These are phyloP conservation scores for Equus quagga DNA, from an alignment of 2,113 vertebrate genomes.

Conservation along the genomic window DNA sequence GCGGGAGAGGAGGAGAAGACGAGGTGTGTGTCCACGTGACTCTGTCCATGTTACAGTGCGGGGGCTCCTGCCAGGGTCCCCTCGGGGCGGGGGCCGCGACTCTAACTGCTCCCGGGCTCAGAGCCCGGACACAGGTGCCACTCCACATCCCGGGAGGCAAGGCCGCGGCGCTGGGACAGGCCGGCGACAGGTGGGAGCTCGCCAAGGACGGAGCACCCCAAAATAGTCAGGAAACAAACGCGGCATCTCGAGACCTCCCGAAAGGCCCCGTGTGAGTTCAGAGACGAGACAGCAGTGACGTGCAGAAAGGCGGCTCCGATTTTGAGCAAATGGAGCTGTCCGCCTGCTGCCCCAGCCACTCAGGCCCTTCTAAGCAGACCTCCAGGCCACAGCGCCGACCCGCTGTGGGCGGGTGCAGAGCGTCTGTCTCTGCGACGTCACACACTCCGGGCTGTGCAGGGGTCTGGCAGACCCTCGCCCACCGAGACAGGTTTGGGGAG, in stretches of 20 bases:
- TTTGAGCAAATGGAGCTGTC: neutral
- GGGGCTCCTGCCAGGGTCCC: neutral
- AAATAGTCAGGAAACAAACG: neutral
- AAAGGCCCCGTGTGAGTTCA: neutral
- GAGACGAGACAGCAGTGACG: too few relatives aligned
- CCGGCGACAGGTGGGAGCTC: neutral
- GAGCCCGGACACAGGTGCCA: neutral
- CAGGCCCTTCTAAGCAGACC: neutral
- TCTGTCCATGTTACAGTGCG: constrained; percentile 55
- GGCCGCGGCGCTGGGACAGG: neutral
- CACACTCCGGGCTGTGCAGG: fast-evolving
- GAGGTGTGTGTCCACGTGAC: constrained; percentile 92
- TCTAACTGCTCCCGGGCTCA: neutral
- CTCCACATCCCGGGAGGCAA: neutral
- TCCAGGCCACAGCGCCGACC: fast-evolving
- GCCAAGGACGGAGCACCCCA: neutral
- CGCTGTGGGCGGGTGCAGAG: fast-evolving
- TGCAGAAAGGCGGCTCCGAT: neutral
- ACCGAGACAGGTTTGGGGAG: fast-evolving
- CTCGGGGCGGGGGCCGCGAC: neutral
- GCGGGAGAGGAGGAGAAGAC: constrained; percentile 95
- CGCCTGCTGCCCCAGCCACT: fast-evolving
- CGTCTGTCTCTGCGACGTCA: too few relatives aligned
- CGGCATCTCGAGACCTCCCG: neutral
- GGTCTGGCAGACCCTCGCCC: neutral